phyloP scores from a whole-genome alignment of 2,888 invertebrate genomes.

The Seira sanloemensis region DNA sequence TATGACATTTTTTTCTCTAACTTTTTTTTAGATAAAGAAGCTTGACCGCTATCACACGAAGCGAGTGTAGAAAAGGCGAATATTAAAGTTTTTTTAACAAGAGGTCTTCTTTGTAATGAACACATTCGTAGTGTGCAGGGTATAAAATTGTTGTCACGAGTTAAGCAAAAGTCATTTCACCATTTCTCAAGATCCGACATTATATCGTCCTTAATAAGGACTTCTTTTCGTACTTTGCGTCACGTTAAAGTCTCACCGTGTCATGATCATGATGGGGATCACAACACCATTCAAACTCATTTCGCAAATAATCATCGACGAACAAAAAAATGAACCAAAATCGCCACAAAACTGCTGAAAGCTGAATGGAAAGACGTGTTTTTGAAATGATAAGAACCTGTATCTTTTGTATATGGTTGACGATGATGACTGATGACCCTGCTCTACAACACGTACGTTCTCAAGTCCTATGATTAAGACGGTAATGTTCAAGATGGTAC shows the following conservation, averaged over 20 bases:
- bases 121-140: too few species aligned
- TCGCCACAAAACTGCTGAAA: background rate
- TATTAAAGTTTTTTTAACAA: too few species aligned
- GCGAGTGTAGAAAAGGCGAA: too few species aligned
- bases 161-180: too few species aligned
- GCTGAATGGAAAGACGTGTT: background rate
- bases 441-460: slow-evolving; percentile 18
- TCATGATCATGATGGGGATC: background rate
- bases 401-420: slow-evolving; percentile 23
- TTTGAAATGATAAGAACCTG: background rate
- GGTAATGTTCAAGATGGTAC: background rate
- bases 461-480: background rate
- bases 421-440: slow-evolving; percentile 47
- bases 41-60: too few species aligned
- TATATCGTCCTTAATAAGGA: too few species aligned
- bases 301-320: too few species aligned
- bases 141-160: too few species aligned
- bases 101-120: too few species aligned
- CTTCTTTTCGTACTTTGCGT: background rate
- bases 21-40: too few species aligned
- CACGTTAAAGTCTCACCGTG: background rate
- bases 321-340: too few species aligned
- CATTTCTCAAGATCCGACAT: too few species aligned
- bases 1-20: background rate
- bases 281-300: background rate